A percentile compares a stretch with the other conserved stretches of the same genome.
Evolutionary conservation across 2,888 invertebrate species (phyloP).

Genomic region (Criorhina ranunculi): DNA sequence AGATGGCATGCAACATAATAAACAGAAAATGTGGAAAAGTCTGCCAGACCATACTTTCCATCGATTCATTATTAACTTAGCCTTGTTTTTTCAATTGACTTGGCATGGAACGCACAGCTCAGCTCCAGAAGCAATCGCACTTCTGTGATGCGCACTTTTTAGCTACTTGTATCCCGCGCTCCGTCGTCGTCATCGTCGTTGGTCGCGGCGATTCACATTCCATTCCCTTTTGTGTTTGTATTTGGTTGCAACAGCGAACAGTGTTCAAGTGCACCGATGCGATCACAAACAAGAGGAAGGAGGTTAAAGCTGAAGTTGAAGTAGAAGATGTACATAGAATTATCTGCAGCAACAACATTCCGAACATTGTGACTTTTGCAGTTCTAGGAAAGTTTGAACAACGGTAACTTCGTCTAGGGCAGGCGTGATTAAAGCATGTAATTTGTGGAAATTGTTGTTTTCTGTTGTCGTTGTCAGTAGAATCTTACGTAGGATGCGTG

Average conservation of each 20-base stretch:
- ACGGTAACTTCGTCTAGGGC: slow-evolving; percentile 68
- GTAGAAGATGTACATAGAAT: slow-evolving; percentile 20
- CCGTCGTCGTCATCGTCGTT: too few species aligned
- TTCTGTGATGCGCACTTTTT: slow-evolving; percentile 37
- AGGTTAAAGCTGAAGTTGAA: slow-evolving; percentile 31
- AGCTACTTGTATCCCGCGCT: too few species aligned
- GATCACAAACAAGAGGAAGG: slow-evolving; percentile 61
- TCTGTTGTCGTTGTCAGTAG: slow-evolving; percentile 17
- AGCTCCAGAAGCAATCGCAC: not conserved
- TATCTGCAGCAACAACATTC: slow-evolving; percentile 51
- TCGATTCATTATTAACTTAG: slow-evolving; percentile 75
- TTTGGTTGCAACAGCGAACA: not conserved
- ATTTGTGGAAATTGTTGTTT: slow-evolving; percentile 61
- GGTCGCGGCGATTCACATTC: slow-evolving; percentile 46
- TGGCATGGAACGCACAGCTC: slow-evolving; percentile 38
- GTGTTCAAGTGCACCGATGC: slow-evolving; percentile 55
- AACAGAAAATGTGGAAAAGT: slow-evolving; percentile 18
- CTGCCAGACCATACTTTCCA: slow-evolving; percentile 40
- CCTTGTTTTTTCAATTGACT: slow-evolving; percentile 71
- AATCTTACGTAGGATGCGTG: slow-evolving; percentile 59
- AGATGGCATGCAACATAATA: slow-evolving; percentile 50
- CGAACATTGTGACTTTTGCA: slow-evolving; percentile 72
- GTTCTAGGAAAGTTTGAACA: slow-evolving; percentile 68
- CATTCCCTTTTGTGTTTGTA: slow-evolving; percentile 27
- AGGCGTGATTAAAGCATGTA: slow-evolving; percentile 53